Percentiles rank a stretch among this genome's conserved stretches.
phyloP scores from a whole-genome alignment of 1,140 invertebrate genomes.

The Drosophila murphyi region DNA sequence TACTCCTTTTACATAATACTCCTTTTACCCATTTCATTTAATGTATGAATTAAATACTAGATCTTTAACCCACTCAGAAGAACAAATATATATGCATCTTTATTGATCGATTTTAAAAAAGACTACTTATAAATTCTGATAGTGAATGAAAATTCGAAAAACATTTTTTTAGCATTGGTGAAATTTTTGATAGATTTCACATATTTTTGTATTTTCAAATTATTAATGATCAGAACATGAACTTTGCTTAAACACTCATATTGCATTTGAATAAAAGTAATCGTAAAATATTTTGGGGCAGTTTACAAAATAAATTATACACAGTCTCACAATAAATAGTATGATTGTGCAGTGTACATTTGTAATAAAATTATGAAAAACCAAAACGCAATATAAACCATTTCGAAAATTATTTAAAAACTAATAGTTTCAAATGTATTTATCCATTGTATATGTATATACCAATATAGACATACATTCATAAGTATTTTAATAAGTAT shows the following conservation, averaged over 20 bases:
- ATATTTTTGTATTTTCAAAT: constrained; percentile 50
- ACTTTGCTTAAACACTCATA: constrained; percentile 72
- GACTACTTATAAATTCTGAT: constrained; percentile 74
- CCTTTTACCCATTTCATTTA: not conserved
- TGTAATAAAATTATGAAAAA: constrained; percentile 30
- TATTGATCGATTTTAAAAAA: constrained; percentile 74
- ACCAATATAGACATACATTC: constrained; percentile 52
- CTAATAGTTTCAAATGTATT: constrained; percentile 64
- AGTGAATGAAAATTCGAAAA: constrained; percentile 68
- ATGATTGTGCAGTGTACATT: constrained; percentile 36
- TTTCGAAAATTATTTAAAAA: constrained; percentile 52
- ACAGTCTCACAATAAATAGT: constrained; percentile 19
- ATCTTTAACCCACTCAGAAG: constrained; percentile 80
- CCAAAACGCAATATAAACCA: constrained; percentile 36
- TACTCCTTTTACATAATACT: not conserved
- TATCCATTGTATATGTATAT: constrained; percentile 53
- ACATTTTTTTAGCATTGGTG: constrained; percentile 43
- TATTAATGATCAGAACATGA: constrained; percentile 56
- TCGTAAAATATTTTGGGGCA: constrained; percentile 56
- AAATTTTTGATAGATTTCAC: constrained; percentile 51
- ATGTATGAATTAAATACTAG: constrained; percentile 13
- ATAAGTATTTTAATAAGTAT: constrained; percentile 66
- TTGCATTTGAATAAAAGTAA: constrained; percentile 56
- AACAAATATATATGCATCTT: constrained; percentile 80
- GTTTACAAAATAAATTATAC: constrained; percentile 42